Evolutionary conservation across 2,113 vertebrate species (phyloP).

Genomic region (Mesocricetus auratus): DNA sequence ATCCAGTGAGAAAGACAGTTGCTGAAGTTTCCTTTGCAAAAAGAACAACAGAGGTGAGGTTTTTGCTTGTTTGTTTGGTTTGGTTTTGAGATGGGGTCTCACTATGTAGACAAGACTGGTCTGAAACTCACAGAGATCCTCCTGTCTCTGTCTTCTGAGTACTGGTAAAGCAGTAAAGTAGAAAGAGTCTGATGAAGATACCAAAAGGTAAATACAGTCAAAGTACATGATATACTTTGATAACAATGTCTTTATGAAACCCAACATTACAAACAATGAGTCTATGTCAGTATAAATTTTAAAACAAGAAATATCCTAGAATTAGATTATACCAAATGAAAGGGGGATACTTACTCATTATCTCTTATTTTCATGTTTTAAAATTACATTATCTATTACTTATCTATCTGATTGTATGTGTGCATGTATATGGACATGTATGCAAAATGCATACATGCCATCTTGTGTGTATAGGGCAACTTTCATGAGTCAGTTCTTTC

Average conservation of each 20-base stretch:
- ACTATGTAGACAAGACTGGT: background rate
- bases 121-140: background rate
- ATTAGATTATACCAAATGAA: background rate
- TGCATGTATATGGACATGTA: background rate
- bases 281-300: background rate
- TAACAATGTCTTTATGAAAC: background rate
- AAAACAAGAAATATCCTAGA: background rate
- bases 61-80: background rate
- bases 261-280: background rate
- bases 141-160: background rate
- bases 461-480: background rate
- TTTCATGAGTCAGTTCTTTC: background rate
- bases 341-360: background rate
- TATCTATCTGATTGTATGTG: background rate
- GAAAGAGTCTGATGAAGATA: background rate
- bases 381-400: background rate
- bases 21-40: background rate
- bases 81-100: background rate
- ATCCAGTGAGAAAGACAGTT: constrained; percentile 13
- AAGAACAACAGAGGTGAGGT: constrained; percentile 2
- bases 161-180: background rate
- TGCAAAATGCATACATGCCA: background rate
- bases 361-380: background rate
- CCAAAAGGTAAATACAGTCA: background rate
- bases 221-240: background rate